phyloP scores from a whole-genome alignment of 2,888 invertebrate genomes.

The Harmothoe impar region DNA sequence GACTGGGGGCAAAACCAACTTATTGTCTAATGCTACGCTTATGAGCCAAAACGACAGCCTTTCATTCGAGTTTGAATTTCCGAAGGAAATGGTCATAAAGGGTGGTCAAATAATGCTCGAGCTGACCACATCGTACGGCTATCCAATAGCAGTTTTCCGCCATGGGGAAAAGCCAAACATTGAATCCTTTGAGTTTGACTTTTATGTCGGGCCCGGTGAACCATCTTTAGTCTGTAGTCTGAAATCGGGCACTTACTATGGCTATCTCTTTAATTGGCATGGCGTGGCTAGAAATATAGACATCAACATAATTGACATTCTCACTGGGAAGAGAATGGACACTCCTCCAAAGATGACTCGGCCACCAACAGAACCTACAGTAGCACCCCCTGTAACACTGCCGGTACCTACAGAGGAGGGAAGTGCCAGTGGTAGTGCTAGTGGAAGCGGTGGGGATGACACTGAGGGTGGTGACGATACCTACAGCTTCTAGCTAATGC shows the following conservation, averaged over 20 bases:
- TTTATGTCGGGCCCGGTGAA: not conserved
- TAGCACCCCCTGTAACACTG: not conserved
- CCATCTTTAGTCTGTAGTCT: not conserved
- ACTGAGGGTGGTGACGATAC: not conserved
- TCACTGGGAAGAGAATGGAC: conserved; percentile 49
- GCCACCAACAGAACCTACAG: not conserved
- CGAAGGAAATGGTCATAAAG: not conserved
- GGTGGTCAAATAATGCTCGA: not conserved
- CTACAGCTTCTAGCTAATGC: not conserved
- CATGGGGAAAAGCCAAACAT: conserved; percentile 10
- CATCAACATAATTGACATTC: conserved; percentile 11
- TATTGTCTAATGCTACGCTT: conserved; percentile 7
- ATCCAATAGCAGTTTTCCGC: not conserved
- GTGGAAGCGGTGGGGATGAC: not conserved
- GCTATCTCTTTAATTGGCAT: not conserved
- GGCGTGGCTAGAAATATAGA: not conserved
- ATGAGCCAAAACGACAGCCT: not conserved
- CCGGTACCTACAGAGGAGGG: conserved; percentile 7
- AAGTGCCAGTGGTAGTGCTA: not conserved
- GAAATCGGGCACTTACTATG: conserved; percentile 33
- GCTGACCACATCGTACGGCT: conserved; percentile 28
- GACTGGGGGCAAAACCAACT: not conserved
- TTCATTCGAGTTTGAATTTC: conserved; percentile 18
- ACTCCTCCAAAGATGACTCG: not conserved
- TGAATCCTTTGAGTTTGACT: not conserved